Conservation (phyloP, 2,797 vertebrate genomes). For the Cossypha niveicapilla region DNA sequence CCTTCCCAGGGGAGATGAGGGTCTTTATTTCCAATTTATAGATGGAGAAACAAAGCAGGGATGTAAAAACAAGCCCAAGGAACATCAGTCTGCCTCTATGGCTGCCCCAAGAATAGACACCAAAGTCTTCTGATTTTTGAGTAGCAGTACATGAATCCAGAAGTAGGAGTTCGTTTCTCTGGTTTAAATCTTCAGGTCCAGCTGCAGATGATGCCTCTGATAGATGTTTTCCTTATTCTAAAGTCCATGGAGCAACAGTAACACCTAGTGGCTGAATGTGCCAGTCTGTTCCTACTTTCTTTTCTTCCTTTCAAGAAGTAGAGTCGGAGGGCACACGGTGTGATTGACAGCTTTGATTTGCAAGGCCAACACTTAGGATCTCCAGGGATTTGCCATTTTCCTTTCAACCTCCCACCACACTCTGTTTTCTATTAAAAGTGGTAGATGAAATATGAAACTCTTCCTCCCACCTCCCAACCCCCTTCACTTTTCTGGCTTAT, state of each 20-base stretch:
- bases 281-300: not conserved
- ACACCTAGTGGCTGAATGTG: constrained; percentile 58
- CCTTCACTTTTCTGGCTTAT: constrained; percentile 28
- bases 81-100: not conserved
- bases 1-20: not conserved
- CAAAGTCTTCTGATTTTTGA: not conserved
- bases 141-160: accelerated
- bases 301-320: not conserved
- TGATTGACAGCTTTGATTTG: constrained; percentile 48
- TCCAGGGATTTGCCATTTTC: constrained; percentile 38
- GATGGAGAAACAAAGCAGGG: not conserved
- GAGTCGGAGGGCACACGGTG: not conserved
- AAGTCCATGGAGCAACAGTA: constrained; percentile 58
- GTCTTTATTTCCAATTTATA: not conserved
- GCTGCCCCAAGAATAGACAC: not conserved
- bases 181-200: not conserved
- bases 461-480: constrained; percentile 10
- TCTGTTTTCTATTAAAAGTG: constrained; percentile 67
- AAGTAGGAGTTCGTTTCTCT: not conserved
- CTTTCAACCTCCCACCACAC: constrained; percentile 22
- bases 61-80: not conserved
- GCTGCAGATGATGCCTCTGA: not conserved
- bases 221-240: not conserved
- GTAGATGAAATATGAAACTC: constrained; percentile 63
- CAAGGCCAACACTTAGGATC: constrained; percentile 3